These are phyloP conservation scores for Ernsta delagoae DNA, from an alignment of 2,888 invertebrate species.

Conservation along the genomic window DNA sequence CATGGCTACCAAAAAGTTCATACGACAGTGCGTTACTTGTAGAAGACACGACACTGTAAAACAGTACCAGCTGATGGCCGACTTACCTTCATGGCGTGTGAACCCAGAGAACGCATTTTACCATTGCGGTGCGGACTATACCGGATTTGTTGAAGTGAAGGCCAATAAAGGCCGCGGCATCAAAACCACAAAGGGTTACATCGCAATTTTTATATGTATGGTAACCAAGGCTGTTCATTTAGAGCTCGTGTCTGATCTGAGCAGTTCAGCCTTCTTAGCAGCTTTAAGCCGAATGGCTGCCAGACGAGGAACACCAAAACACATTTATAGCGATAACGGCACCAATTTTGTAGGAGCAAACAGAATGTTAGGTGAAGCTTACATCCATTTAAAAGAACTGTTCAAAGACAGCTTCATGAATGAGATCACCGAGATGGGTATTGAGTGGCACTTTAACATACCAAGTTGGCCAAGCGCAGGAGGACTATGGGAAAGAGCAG, in stretches of 20 bases:
- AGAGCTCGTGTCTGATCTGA: slow-evolving; percentile 39
- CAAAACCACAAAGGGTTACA: slow-evolving; percentile 24
- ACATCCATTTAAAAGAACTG: neutral
- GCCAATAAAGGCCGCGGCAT: slow-evolving; percentile 22
- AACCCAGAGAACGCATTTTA: slow-evolving; percentile 39
- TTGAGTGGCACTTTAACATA: slow-evolving; percentile 13
- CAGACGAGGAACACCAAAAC: slow-evolving; percentile 32
- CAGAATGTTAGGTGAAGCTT: slow-evolving; percentile 16
- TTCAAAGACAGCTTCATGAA: neutral
- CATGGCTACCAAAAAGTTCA: slow-evolving; percentile 31
- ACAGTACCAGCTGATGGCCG: slow-evolving; percentile 42
- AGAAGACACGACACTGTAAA: slow-evolving; percentile 31
- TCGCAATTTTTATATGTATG: slow-evolving; percentile 33
- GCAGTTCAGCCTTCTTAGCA: slow-evolving; percentile 36
- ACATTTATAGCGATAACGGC: slow-evolving; percentile 41
- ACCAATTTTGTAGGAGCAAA: slow-evolving; percentile 33
- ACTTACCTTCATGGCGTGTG: slow-evolving; percentile 38
- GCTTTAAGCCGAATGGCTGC: slow-evolving; percentile 36
- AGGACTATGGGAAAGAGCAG: slow-evolving; percentile 9
- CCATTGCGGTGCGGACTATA: slow-evolving; percentile 40
- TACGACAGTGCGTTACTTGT: slow-evolving; percentile 37
- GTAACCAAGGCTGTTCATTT: slow-evolving; percentile 37
- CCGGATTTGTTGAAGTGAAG: slow-evolving; percentile 38
- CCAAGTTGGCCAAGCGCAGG: slow-evolving; percentile 5
- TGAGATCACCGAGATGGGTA: slow-evolving; percentile 4